Percentiles rank a stretch among this genome's conserved stretches.
phyloP scores from a whole-genome alignment of 1,140 invertebrate species.

The Ridgeia piscesae region DNA sequence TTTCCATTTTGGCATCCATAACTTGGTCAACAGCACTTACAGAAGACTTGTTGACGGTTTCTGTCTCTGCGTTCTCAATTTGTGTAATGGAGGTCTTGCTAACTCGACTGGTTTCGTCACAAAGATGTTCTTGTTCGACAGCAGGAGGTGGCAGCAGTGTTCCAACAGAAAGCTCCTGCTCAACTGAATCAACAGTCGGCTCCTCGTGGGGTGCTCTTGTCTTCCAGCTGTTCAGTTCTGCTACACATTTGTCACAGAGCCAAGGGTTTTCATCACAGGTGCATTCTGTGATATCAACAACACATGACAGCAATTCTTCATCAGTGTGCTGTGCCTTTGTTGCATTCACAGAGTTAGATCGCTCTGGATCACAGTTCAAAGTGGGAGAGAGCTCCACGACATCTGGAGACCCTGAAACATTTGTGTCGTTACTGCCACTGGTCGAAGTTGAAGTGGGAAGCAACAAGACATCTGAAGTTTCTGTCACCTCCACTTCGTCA shows the following conservation, averaged over 20 bases:
- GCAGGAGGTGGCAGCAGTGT: neutral
- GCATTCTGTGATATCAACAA: neutral
- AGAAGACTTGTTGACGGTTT: neutral
- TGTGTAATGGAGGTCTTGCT: neutral
- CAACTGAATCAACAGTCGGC: neutral
- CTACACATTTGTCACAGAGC: neutral
- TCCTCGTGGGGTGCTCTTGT: neutral
- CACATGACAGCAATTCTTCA: neutral
- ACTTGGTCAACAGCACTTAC: no score
- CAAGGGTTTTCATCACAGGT: neutral
- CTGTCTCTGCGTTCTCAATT: neutral
- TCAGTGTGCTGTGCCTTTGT: neutral
- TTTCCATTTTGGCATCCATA: no score
- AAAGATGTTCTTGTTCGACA: neutral
- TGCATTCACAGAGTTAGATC: neutral
- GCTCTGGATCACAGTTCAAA: no score
- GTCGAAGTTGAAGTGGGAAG: no score
- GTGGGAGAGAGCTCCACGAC: no score
- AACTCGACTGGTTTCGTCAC: neutral
- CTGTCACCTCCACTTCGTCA: no score
- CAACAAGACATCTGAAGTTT: no score
- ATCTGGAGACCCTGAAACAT: neutral
- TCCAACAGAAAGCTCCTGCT: neutral
- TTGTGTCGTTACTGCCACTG: neutral
- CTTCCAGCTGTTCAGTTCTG: neutral